Evolutionary conservation across 2,113 vertebrate genomes (phyloP).

Genomic region (Paradoxurus hermaphroditus): DNA sequence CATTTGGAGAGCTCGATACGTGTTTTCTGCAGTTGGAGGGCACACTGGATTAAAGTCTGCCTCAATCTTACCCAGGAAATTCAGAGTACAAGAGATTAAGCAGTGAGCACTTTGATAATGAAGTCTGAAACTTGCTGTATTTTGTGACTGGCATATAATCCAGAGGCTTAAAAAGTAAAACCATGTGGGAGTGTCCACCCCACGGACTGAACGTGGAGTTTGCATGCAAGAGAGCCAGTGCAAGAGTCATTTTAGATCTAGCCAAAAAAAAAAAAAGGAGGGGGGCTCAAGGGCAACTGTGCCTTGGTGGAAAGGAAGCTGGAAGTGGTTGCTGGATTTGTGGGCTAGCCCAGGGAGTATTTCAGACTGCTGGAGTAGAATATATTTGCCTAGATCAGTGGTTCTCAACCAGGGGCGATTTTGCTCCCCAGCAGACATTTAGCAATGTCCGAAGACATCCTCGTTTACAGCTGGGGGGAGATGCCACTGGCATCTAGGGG

Average conservation of each 20-base stretch:
- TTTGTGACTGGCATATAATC: not conserved
- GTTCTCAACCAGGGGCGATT: not conserved
- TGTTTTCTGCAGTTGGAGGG: not conserved
- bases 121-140: not conserved
- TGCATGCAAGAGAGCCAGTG: not conserved
- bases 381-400: not conserved
- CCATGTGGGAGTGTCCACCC: not conserved
- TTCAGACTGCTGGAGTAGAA: not conserved
- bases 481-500: not conserved
- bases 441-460: not conserved
- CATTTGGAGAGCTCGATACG: not conserved
- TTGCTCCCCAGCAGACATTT: not conserved
- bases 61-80: not conserved
- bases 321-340: not conserved
- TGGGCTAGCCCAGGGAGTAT: not conserved
- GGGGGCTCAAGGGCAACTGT: not conserved
- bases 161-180: not conserved
- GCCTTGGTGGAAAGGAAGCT: not conserved
- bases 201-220: not conserved
- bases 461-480: not conserved
- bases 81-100: not conserved
- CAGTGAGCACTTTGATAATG: not conserved
- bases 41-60: not conserved
- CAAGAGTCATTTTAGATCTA: not conserved
- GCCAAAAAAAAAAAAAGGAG: not conserved